Base-by-base conservation (phyloP, 2,113 vertebrate species). In the Cheirogaleus medius region DNA sequence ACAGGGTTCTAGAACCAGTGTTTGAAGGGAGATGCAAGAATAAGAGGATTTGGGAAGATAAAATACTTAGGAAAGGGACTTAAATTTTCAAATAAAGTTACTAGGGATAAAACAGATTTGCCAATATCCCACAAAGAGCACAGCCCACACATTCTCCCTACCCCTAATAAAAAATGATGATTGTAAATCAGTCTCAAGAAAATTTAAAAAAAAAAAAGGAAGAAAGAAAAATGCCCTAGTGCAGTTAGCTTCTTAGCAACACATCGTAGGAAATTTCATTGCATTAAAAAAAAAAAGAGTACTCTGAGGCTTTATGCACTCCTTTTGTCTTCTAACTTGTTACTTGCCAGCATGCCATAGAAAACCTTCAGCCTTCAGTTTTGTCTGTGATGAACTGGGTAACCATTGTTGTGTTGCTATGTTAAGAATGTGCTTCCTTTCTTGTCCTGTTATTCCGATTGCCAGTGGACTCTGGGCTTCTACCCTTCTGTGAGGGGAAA, bases 31-130 rank as follows among this genome's bases (percentile, higher is more conserved):
- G 6, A 74, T 87, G 4, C 3, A 56, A n/a, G 63, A 44, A 92
- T 95, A 77, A 82, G n/a, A 60, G 12, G 71, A 74, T n/a, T 56
- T 23, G 47, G 13, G 8, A 68, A 77, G 76, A 60, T 81, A 69
- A 49, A 37, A 89, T 47, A 76, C 3, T 37, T 49, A 60, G 15
- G 37, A 60, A 81, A 93, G 14, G 29, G 11, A 60, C 60, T 90
- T 76, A 74, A 44, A 56, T 39, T 77, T 96, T 66, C 44, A 64
- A 95, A 82, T 29, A 37, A 89, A 96, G 29, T 82, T 90, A 81
- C 39, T 32, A 66, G 10, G n/a, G 21, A 77, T 93, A 49, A 87
- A 97, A 81, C 2, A 58, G 27, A 54, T 39, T 80, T 52, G 32
- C 15, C n/a, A 69, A 6, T 34, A 37, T 58, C 10, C 49, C 39